A percentile compares a stretch with the other conserved stretches of the same genome.
Conservation (phyloP, 2,888 invertebrate genomes). For the Invenusta paracnida region DNA sequence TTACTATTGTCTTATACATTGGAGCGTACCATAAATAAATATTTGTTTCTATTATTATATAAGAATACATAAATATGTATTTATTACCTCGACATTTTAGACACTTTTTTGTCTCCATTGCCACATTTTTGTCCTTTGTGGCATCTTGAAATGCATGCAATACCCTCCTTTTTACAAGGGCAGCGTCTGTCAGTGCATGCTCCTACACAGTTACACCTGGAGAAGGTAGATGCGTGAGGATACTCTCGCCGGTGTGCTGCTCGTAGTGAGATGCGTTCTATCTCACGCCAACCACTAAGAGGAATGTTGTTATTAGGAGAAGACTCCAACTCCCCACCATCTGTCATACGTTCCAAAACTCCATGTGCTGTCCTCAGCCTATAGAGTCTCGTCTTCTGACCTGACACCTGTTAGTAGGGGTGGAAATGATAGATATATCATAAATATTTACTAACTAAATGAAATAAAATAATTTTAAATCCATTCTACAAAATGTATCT, state of each 20-base stretch:
- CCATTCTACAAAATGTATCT: too few relatives aligned
- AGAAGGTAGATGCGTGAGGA: neutral
- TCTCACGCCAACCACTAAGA: neutral
- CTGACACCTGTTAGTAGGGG: too few relatives aligned
- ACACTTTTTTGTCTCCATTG: too few relatives aligned
- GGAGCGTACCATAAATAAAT: too few relatives aligned
- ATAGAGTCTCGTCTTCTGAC: neutral
- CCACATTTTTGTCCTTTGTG: neutral
- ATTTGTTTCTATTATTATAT: too few relatives aligned
- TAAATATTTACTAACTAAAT: too few relatives aligned
- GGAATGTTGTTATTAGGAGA: neutral
- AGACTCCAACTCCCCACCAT: neutral
- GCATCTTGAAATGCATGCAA: neutral
- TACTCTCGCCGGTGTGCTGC: neutral
- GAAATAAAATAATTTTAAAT: too few relatives aligned
- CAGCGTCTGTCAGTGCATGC: neutral
- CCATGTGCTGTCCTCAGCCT: neutral
- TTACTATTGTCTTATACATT: too few relatives aligned
- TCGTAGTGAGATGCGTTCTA: neutral
- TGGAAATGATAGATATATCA: too few relatives aligned
- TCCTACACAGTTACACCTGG: neutral
- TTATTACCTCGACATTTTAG: too few relatives aligned
- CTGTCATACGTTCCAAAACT: neutral
- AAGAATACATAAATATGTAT: too few relatives aligned
- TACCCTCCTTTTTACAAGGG: neutral